These are phyloP conservation scores for Pachyramphus minor DNA, from an alignment of 2,113 vertebrate genomes.

Conservation along the genomic window DNA sequence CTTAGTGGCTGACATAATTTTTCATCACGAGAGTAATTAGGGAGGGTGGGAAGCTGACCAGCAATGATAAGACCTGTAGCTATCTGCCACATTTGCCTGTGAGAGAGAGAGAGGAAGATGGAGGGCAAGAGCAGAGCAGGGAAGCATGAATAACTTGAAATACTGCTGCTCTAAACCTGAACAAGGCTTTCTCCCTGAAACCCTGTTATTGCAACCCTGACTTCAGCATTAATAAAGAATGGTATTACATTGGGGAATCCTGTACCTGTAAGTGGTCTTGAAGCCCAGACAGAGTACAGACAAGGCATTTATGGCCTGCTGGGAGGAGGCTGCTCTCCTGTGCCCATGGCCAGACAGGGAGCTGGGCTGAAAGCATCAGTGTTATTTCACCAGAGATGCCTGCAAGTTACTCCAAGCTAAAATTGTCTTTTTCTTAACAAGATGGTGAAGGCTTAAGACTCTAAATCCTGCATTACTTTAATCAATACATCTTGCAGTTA, in stretches of 20 bases:
- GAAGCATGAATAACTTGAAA: neutral
- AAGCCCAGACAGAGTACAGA: neutral
- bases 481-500: conserved; percentile 29
- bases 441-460: neutral
- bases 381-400: neutral
- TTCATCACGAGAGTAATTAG: neutral
- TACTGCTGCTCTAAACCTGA: neutral
- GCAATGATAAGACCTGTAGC: neutral
- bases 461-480: conserved; percentile 35
- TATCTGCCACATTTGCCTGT: neutral
- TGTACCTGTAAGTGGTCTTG: neutral
- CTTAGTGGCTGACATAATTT: neutral
- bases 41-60: neutral
- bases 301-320: neutral
- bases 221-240: neutral
- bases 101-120: neutral
- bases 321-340: neutral
- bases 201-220: neutral
- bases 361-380: neutral
- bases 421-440: conserved; percentile 5
- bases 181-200: neutral
- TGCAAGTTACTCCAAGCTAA: neutral
- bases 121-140: neutral
- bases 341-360: neutral
- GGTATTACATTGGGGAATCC: neutral